phyloP scores from a whole-genome alignment of 2,888 invertebrate species.

The Bellardia bayeri region DNA sequence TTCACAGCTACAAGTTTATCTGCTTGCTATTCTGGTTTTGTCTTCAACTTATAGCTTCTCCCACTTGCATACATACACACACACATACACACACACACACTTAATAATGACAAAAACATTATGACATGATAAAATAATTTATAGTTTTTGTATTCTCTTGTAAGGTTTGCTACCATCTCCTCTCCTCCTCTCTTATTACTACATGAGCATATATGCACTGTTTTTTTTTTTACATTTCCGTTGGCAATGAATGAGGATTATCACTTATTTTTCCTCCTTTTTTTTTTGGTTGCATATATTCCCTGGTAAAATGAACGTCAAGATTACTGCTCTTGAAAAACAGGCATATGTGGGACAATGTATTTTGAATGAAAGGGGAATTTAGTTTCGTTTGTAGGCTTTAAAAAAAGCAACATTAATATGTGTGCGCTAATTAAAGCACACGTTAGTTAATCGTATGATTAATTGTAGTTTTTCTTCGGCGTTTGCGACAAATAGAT shows the following conservation, averaged over 20 bases:
- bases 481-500: background rate
- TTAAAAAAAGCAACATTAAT: too few relatives aligned
- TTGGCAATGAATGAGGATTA: slow-evolving; percentile 72
- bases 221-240: slow-evolving; percentile 62
- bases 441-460: background rate
- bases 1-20: background rate
- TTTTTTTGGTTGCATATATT: slow-evolving; percentile 3
- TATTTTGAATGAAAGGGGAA: background rate
- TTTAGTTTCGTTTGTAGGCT: background rate
- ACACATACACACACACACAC: too few relatives aligned
- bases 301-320: background rate
- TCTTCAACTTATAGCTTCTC: slow-evolving; percentile 20
- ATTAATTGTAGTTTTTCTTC: background rate
- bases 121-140: slow-evolving; percentile 64
- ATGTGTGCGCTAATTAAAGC: background rate
- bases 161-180: background rate
- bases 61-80: background rate
- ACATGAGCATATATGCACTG: background rate
- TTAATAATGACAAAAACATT: slow-evolving; percentile 10
- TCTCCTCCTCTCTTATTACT: background rate
- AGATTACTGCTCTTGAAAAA: slow-evolving; percentile 50
- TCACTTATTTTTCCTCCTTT: slow-evolving; percentile 45
- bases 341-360: slow-evolving; percentile 50
- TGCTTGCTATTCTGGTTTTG: slow-evolving; percentile 3
- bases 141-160: slow-evolving; percentile 37